Evolutionary conservation across 37 sponge, comb jelly and placozoan species (phyloP).

Genomic region (Mnemiopsis leidyi): DNA sequence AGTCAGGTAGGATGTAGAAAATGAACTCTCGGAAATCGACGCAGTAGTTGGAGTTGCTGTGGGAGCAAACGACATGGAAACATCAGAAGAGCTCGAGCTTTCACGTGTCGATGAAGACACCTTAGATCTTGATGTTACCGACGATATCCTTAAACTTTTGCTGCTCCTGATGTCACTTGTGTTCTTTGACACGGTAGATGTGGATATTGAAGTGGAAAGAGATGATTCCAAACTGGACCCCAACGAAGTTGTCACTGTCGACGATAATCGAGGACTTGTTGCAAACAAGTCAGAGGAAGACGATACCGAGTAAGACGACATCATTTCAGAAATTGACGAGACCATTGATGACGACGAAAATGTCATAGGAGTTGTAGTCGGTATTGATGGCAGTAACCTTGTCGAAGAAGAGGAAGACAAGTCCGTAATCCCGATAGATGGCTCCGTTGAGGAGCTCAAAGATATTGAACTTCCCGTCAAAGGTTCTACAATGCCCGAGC

Average conservation of each 20-base stretch:
- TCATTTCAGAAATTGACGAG: background rate
- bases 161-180: background rate
- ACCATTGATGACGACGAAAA: background rate
- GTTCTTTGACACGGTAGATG: too few species aligned
- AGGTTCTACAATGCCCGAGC: background rate
- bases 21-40: background rate
- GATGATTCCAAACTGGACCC: background rate
- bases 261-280: background rate
- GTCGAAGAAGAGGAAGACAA: background rate
- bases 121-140: background rate
- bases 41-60: background rate
- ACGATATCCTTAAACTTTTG: background rate
- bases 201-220: background rate
- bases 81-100: background rate
- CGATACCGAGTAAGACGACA: background rate
- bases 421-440: background rate
- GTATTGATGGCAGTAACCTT: background rate
- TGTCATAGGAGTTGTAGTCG: background rate
- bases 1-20: background rate
- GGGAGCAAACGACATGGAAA: background rate
- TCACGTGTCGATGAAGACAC: background rate
- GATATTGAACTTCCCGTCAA: background rate
- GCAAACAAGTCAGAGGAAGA: background rate
- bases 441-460: background rate
- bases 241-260: background rate